Conservation (phyloP, 2,797 vertebrate species). For the Danio kyathit region DNA sequence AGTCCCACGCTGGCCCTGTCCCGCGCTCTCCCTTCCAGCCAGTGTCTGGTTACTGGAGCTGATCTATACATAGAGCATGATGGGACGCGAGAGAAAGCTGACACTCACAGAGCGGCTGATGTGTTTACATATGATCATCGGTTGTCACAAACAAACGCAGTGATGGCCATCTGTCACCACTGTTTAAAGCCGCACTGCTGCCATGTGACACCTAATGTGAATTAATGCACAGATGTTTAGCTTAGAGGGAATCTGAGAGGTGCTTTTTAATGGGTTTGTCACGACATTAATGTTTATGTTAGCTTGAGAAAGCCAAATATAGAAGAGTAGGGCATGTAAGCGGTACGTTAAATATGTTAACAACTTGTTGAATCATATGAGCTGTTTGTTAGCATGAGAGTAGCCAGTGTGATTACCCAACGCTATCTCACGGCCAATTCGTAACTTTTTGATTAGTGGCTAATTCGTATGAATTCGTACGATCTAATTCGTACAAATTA, state of each 20-base stretch:
- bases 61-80: constrained; percentile 73
- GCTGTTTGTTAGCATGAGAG: no score
- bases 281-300: neutral
- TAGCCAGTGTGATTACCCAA: no score
- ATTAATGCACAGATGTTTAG: neutral
- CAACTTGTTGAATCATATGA: no score
- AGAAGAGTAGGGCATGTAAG: no score
- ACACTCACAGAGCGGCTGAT: constrained; percentile 42
- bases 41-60: constrained; percentile 68
- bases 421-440: no score
- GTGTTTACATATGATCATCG: constrained; percentile 7
- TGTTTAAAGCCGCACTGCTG: neutral
- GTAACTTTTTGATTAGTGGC: no score
- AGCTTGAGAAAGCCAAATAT: no score
- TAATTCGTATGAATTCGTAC: no score
- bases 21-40: constrained; percentile 40
- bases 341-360: no score
- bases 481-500: no score
- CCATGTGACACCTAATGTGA: neutral
- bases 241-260: neutral
- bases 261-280: neutral
- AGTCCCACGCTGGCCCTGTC: constrained; percentile 22
- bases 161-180: neutral
- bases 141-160: neutral
- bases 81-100: constrained; percentile 51